phyloP scores from a whole-genome alignment of 2,888 invertebrate species.

The Endomychus coccineus region DNA sequence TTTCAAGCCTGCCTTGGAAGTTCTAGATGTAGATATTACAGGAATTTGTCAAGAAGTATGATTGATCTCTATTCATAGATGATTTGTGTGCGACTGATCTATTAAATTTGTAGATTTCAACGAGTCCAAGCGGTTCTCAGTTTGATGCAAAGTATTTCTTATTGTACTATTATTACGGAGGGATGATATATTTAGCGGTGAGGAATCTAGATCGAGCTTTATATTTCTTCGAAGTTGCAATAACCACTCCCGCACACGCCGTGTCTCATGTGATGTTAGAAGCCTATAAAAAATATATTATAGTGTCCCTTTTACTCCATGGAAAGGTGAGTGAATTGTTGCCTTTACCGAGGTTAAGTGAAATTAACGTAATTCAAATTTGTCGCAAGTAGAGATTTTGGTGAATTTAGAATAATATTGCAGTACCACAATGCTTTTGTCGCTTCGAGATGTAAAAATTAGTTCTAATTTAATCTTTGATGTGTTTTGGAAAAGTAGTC shows the following conservation, averaged over 20 bases:
- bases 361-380: too few species aligned
- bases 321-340: conserved; percentile 72
- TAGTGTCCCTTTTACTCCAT: conserved; percentile 84
- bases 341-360: too few species aligned
- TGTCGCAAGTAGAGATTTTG: too few species aligned
- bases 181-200: conserved; percentile 91
- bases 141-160: conserved; percentile 87
- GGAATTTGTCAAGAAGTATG: conserved; percentile 78
- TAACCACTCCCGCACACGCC: conserved; percentile 89
- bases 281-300: conserved; percentile 92
- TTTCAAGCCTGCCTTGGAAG: conserved; percentile 82
- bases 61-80: neutral
- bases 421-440: too few species aligned
- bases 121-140: conserved; percentile 53
- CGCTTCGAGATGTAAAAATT: too few species aligned
- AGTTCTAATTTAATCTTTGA: too few species aligned
- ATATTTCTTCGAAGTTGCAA: conserved; percentile 92
- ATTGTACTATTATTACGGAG: conserved; percentile 94
- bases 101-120: too few species aligned
- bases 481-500: too few species aligned
- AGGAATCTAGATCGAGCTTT: conserved; percentile 89
- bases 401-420: too few species aligned
- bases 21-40: conserved; percentile 84
- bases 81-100: conserved; percentile 23
- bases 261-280: conserved; percentile 97